phyloP scores from a whole-genome alignment of 1,140 invertebrate genomes.

The Drosophila truncata region DNA sequence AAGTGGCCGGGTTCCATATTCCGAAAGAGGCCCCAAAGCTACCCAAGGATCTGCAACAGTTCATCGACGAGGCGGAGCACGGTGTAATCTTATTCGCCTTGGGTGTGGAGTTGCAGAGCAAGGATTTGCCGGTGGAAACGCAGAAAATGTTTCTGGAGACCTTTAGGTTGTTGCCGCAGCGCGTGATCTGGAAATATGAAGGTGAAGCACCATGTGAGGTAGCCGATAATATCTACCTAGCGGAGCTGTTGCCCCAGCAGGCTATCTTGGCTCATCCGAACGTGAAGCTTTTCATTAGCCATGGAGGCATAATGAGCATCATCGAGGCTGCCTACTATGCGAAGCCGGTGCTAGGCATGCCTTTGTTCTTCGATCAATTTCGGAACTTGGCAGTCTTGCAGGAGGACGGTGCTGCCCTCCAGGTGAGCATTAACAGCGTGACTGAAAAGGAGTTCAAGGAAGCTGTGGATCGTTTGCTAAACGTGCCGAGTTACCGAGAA shows the following conservation, averaged over 20 bases:
- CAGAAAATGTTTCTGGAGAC: slow-evolving; percentile 86
- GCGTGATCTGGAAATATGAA: slow-evolving; percentile 90
- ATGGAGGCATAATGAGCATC: slow-evolving; percentile 90
- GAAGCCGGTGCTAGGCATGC: slow-evolving; percentile 90
- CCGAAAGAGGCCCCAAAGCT: slow-evolving; percentile 85
- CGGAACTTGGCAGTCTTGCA: slow-evolving; percentile 86
- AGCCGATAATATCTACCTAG: slow-evolving; percentile 87
- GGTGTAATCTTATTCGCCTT: slow-evolving; percentile 88
- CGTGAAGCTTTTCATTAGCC: slow-evolving; percentile 89
- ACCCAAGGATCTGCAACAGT: slow-evolving; percentile 80
- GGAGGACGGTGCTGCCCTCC: slow-evolving; percentile 84
- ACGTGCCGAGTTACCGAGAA: slow-evolving; percentile 57
- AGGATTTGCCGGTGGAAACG: slow-evolving; percentile 86
- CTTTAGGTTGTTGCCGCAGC: slow-evolving; percentile 87
- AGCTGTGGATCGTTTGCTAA: slow-evolving; percentile 47
- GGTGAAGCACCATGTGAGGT: slow-evolving; percentile 86
- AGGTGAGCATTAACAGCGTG: slow-evolving; percentile 41
- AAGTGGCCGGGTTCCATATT: slow-evolving; percentile 83
- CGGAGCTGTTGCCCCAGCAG: slow-evolving; percentile 89
- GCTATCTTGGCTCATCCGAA: slow-evolving; percentile 90
- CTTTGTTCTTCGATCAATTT: slow-evolving; percentile 88
- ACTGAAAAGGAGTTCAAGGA: slow-evolving; percentile 29
- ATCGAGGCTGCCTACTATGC: slow-evolving; percentile 90
- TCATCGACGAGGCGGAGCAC: slow-evolving; percentile 86
- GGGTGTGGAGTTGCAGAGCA: slow-evolving; percentile 87